Conservation (phyloP, 2,797 vertebrate genomes). For the Lepus oiostolus region DNA sequence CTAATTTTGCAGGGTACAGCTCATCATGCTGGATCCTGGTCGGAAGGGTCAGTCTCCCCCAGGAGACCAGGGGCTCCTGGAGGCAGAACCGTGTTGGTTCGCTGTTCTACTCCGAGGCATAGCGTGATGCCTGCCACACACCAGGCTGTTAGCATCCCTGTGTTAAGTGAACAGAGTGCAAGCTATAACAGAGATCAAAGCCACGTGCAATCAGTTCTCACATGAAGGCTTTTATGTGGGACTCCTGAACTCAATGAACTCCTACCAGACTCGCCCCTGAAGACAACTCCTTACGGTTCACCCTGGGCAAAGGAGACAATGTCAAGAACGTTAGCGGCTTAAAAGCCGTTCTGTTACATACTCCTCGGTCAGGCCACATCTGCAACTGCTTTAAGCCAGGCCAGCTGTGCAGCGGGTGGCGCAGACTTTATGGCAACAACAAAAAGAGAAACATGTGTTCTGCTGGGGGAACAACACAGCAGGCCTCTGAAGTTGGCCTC, state of each 20-base stretch:
- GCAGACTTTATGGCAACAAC: slow-evolving; percentile 75
- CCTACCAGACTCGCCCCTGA: neutral
- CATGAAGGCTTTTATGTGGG: neutral
- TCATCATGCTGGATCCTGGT: neutral
- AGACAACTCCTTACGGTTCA: neutral
- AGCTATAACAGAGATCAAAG: neutral
- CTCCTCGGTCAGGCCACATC: slow-evolving; percentile 69
- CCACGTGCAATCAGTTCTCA: neutral
- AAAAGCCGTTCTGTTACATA: slow-evolving; percentile 14
- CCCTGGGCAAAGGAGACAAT: neutral
- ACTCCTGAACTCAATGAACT: neutral
- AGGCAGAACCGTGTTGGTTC: neutral
- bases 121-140: neutral
- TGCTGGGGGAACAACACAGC: neutral
- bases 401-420: slow-evolving; percentile 55
- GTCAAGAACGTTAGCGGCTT: slow-evolving; percentile 5
- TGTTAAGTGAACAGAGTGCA: neutral
- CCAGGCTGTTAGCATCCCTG: neutral
- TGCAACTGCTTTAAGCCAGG: slow-evolving; percentile 60
- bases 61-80: neutral
- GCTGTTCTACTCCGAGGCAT: neutral
- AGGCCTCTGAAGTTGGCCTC: slow-evolving; percentile 56
- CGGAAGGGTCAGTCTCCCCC: neutral
- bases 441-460: slow-evolving; percentile 75
- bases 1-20: neutral